Evolutionary conservation across 2,888 invertebrate species (phyloP).

Genomic region (Sylvicola cinctus): DNA sequence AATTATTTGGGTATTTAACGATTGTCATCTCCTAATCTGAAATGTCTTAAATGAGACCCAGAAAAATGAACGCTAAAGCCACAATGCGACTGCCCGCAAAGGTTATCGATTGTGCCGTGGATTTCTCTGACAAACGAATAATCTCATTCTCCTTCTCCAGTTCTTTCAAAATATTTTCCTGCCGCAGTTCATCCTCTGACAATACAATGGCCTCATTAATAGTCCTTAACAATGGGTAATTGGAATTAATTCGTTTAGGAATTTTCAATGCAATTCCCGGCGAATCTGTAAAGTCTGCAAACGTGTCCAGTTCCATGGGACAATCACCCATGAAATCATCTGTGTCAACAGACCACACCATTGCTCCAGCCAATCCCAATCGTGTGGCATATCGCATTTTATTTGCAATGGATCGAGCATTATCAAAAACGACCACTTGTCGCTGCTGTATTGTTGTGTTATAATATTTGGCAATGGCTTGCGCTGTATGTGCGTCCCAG

Average conservation of each 20-base stretch:
- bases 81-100: too few relatives aligned
- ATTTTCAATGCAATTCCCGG: conserved; percentile 10
- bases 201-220: conserved; percentile 44
- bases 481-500: conserved; percentile 42
- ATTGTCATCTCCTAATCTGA: too few relatives aligned
- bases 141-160: too few relatives aligned
- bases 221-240: conserved; percentile 50
- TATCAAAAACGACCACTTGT: conserved; percentile 55
- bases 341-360: conserved; percentile 81
- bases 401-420: conserved; percentile 45
- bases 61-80: too few relatives aligned
- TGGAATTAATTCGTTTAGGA: conserved; percentile 22
- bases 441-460: conserved; percentile 37
- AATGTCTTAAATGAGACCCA: too few relatives aligned
- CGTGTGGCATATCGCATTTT: conserved; percentile 51
- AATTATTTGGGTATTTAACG: too few relatives aligned
- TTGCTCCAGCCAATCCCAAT: conserved; percentile 50
- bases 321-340: conserved; percentile 67
- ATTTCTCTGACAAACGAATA: too few relatives aligned
- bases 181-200: conserved; percentile 28
- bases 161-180: too few relatives aligned
- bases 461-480: conserved; percentile 27
- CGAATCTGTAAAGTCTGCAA: conserved; percentile 24
- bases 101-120: too few relatives aligned
- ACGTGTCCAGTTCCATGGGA: conserved; percentile 27